Conservation (phyloP, 2,888 invertebrate species). For the Bellardia bayeri region DNA sequence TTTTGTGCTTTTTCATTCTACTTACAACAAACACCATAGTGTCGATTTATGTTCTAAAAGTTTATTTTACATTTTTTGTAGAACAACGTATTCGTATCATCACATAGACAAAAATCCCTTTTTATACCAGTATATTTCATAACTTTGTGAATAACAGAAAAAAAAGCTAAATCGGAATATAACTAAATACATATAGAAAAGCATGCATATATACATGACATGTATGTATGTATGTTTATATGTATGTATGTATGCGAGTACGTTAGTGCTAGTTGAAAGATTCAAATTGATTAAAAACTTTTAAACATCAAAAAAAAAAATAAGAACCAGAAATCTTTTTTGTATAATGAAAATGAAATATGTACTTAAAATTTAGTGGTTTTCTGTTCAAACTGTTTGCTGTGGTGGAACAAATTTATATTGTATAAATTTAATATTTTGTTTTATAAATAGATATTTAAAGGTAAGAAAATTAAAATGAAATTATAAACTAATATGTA, state of each 20-base stretch:
- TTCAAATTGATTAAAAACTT: constrained; percentile 17
- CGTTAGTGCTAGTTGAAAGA: background rate
- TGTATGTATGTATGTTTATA: background rate
- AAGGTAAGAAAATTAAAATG: too few relatives aligned
- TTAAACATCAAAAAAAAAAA: background rate
- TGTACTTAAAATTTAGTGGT: background rate
- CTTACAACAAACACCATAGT: constrained; percentile 21
- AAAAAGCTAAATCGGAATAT: constrained; percentile 21
- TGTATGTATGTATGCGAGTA: background rate
- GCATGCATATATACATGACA: background rate
- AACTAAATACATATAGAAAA: constrained; percentile 7
- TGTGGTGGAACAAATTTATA: background rate
- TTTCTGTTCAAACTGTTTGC: background rate
- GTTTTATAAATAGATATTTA: background rate
- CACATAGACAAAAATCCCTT: constrained; percentile 5
- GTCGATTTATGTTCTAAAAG: constrained; percentile 39
- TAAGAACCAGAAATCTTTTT: background rate
- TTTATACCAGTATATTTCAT: constrained; percentile 24
- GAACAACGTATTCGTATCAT: background rate
- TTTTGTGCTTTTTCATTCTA: background rate
- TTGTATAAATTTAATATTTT: background rate
- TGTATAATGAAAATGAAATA: background rate
- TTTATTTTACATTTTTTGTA: constrained; percentile 16
- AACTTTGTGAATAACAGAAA: constrained; percentile 16
- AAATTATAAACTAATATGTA: too few relatives aligned